Evolutionary conservation across 2,888 invertebrate genomes (phyloP).

Genomic region (Drosophila helvetica): DNA sequence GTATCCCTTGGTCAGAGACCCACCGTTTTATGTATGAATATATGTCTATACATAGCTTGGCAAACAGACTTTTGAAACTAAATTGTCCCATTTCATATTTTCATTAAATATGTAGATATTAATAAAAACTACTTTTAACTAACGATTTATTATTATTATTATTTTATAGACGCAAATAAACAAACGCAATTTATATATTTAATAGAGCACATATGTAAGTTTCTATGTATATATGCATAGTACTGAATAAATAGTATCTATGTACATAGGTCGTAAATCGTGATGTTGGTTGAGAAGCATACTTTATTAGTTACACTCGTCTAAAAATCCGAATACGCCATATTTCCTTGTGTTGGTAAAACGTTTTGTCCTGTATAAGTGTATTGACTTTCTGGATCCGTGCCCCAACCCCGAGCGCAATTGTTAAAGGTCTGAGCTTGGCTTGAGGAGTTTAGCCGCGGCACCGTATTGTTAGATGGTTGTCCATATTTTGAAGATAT

Average conservation of each 20-base stretch:
- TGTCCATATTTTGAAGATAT: slow-evolving; percentile 12
- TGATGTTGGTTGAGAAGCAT: slow-evolving; percentile 7
- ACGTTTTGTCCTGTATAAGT: slow-evolving; percentile 12
- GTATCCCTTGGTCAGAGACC: no score
- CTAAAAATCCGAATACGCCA: slow-evolving; percentile 78
- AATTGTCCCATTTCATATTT: no score
- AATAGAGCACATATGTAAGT: slow-evolving; percentile 17
- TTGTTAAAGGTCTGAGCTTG: slow-evolving; percentile 89
- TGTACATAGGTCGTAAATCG: slow-evolving; percentile 52
- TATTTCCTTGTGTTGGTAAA: slow-evolving; percentile 27
- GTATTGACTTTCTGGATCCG: slow-evolving; percentile 15
- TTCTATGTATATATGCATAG: slow-evolving; percentile 3
- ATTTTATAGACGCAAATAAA: slow-evolving; percentile 59
- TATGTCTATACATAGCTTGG: not conserved
- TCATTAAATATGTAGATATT: no score
- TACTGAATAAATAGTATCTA: not conserved
- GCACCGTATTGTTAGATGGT: slow-evolving; percentile 26
- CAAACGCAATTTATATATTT: slow-evolving; percentile 44
- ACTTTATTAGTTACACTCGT: not conserved
- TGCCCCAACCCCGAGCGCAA: slow-evolving; percentile 91
- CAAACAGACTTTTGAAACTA: not conserved
- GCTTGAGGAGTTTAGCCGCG: not conserved
- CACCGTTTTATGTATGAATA: no score
- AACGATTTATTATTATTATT: slow-evolving; percentile 45
- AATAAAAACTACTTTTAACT: not conserved